phyloP scores from a whole-genome alignment of 2,888 invertebrate genomes.

The Drosophila subquinaria region DNA sequence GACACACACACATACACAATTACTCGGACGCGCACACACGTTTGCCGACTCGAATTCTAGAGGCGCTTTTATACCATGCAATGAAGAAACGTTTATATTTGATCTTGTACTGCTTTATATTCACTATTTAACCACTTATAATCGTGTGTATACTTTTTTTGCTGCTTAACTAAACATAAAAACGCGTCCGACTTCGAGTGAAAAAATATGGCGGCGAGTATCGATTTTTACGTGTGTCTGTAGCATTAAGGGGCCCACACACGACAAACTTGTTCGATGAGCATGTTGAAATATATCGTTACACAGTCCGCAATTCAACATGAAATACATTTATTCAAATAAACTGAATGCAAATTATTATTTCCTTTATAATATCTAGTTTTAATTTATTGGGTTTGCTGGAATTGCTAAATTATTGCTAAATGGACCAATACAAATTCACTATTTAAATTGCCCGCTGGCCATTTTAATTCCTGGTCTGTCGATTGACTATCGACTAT shows the following conservation, averaged over 20 bases:
- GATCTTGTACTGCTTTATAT: neutral
- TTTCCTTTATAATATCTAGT: no score
- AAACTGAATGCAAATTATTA: no score
- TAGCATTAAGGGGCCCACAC: neutral
- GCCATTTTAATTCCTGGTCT: no score
- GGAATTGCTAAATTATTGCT: no score
- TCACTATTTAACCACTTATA: constrained; percentile 34
- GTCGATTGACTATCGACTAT: no score
- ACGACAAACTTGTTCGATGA: no score
- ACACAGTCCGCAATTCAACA: no score
- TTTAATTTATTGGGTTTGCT: no score
- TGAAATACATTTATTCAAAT: no score
- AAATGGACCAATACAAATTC: no score
- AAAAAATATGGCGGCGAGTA: constrained; percentile 79
- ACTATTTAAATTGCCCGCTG: no score
- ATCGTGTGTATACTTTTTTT: constrained; percentile 29
- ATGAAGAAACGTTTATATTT: constrained; percentile 1
- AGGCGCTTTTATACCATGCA: constrained; percentile 16
- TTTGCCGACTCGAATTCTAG: constrained; percentile 35
- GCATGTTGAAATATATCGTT: no score
- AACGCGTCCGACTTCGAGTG: constrained; percentile 67
- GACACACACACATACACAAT: constrained; percentile 45
- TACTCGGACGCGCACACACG: constrained; percentile 60
- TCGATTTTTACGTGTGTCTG: constrained; percentile 66
- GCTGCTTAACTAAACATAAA: constrained; percentile 57